phyloP scores from a whole-genome alignment of 2,888 invertebrate species.

The Nemotelus pantherinus region DNA sequence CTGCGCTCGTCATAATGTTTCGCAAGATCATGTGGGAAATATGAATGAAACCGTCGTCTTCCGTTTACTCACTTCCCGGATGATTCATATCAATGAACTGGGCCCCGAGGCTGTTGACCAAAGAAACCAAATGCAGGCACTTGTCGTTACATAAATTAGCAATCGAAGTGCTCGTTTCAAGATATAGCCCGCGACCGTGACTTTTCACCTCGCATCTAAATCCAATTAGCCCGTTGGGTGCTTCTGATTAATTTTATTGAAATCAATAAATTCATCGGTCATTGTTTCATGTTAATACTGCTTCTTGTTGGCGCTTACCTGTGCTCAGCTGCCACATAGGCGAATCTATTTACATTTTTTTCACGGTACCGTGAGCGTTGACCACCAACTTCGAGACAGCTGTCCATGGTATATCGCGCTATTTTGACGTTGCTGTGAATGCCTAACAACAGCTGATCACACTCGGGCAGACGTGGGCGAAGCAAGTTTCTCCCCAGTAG shows the following conservation, averaged over 20 bases:
- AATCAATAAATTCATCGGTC: constrained; percentile 24
- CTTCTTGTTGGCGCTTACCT: constrained; percentile 8
- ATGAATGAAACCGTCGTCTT: constrained; percentile 18
- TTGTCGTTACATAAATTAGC: constrained; percentile 21
- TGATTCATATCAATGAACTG: not conserved
- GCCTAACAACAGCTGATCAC: constrained; percentile 31
- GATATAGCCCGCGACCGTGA: constrained; percentile 9
- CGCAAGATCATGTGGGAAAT: not conserved
- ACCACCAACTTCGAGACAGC: not conserved
- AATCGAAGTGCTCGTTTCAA: not conserved
- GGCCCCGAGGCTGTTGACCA: too few relatives aligned
- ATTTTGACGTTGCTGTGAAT: not conserved
- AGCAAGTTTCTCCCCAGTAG: not conserved
- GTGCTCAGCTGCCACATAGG: constrained; percentile 22
- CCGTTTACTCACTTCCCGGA: constrained; percentile 9
- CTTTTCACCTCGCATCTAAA: not conserved
- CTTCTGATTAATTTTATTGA: not conserved
- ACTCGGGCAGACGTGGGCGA: constrained; percentile 10
- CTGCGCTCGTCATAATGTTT: not conserved
- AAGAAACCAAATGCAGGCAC: too few relatives aligned
- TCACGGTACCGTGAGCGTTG: not conserved
- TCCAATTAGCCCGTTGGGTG: constrained; percentile 17
- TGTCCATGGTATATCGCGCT: not conserved
- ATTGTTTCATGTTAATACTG: not conserved
- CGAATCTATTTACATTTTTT: constrained; percentile 29